Evolutionary conservation across 2,888 invertebrate genomes (phyloP), one percentile per base, ranked within the genome.

Genomic region (Julus scanicus): DNA sequence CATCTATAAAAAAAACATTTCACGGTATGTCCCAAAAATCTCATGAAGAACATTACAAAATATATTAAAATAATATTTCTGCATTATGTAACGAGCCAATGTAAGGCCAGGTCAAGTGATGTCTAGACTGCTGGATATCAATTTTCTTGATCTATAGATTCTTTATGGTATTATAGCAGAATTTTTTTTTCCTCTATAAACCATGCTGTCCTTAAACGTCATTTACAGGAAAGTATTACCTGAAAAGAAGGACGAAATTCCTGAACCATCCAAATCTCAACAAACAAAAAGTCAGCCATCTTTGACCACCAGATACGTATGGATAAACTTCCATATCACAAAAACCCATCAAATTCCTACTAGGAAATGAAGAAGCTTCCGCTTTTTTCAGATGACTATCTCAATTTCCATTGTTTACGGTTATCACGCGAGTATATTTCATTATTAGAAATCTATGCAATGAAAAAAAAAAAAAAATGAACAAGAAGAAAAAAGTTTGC

Each of bases 281-380:
- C 53, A 53, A 17, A 63, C 63, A 8, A 17, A n/a, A n/a, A 63
- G 63, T 17, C 15, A 57, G 15, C 48, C 48, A 15, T 57, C n/a
- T 63, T 20, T 20, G 17, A 63, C 17, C 15, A 57, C 15, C 17
- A 63, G 63, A 63, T 63, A 6, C 4, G 63, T n/a, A 17, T 11
- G 53, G 53, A 53, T 53, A 53, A 53, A 53, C 2, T 13, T 2
- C 63, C n/a, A 17, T 6, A 20, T 20, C 2, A 2, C 63, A 63
- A 63, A 17, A 17, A 17, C 4, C 63, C 20, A 63, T 63, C 63
- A 63, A 63, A 63, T 63, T 63, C 63, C 63, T 15, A 63, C n/a
- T 63, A 63, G 63, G 63, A 63, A 63, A 63, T 63, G 63, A 63
- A 63, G 63, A 71, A 71, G 71, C 71, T 71, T 71, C 71, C 20